phyloP scores from a whole-genome alignment of 2,113 vertebrate genomes.

The Equus quagga region DNA sequence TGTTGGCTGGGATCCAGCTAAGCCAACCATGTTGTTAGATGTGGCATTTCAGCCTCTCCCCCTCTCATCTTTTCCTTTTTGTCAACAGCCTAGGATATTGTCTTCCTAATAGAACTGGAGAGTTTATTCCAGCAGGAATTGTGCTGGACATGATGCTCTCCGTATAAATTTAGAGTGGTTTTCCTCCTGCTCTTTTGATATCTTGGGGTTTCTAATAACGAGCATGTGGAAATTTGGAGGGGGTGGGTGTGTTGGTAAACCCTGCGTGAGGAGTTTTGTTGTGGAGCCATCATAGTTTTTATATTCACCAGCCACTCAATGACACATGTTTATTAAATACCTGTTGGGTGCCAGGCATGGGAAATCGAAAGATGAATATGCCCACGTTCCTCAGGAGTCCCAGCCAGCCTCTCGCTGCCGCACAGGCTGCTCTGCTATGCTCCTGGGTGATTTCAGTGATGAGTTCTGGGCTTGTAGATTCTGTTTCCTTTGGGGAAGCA shows the following conservation, averaged over 20 bases:
- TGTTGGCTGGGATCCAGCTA: constrained; percentile 45
- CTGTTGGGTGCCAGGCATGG: background rate
- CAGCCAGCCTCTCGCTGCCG: background rate
- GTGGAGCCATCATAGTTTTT: background rate
- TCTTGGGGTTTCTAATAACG: background rate
- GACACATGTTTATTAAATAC: background rate
- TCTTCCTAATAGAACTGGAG: background rate
- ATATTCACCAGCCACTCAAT: background rate
- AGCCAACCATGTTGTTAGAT: constrained; percentile 48
- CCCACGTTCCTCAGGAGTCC: background rate
- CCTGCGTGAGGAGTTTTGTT: background rate
- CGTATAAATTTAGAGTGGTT: background rate
- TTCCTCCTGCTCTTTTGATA: background rate
- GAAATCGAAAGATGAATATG: background rate
- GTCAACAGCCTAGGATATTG: background rate
- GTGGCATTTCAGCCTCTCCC: background rate
- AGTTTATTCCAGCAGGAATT: background rate
- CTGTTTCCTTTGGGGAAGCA: background rate
- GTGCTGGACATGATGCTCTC: background rate
- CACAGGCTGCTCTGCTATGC: background rate
- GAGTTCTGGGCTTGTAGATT: background rate
- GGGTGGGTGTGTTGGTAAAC: background rate
- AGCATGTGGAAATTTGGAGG: background rate
- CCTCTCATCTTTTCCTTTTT: background rate
- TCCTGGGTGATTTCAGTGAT: background rate